A percentile compares a stretch with the other conserved stretches of the same genome.
phyloP scores from a whole-genome alignment of 2,888 invertebrate genomes.

The Pterostichus madidus region DNA sequence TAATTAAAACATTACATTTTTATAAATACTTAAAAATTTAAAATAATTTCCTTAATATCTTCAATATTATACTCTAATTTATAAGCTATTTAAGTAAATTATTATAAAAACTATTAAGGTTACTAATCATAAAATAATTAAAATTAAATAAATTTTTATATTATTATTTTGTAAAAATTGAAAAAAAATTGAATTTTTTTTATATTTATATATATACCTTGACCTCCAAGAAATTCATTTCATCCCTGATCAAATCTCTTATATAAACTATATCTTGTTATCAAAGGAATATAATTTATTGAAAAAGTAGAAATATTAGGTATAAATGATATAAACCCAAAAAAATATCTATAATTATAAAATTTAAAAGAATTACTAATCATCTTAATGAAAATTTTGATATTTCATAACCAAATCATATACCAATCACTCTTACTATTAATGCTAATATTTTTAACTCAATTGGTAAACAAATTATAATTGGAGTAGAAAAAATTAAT shows the following conservation, averaged over 20 bases:
- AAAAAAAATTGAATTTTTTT: constrained; percentile 21
- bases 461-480: constrained; percentile 59
- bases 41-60: constrained; percentile 76
- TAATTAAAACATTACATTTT: constrained; percentile 83
- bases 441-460: constrained; percentile 71
- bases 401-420: constrained; percentile 76
- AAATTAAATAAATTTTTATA: constrained; percentile 67
- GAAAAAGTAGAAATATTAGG: constrained; percentile 75
- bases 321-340: constrained; percentile 79
- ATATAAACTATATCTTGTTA: constrained; percentile 65
- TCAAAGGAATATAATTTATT: constrained; percentile 78
- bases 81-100: constrained; percentile 76
- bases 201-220: constrained; percentile 69
- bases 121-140: constrained; percentile 66
- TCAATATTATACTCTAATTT: constrained; percentile 77
- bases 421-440: constrained; percentile 77
- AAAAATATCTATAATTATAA: constrained; percentile 71
- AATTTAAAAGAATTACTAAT: constrained; percentile 76
- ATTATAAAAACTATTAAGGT: constrained; percentile 67
- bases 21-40: constrained; percentile 72
- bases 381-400: constrained; percentile 77
- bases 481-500: constrained; percentile 79
- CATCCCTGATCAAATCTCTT: constrained; percentile 69
- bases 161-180: constrained; percentile 41
- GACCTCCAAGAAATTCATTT: constrained; percentile 71